Evolutionary conservation across 37 sponge, comb jelly and placozoan genomes (phyloP).

Genomic region (Axinella damicornis): DNA sequence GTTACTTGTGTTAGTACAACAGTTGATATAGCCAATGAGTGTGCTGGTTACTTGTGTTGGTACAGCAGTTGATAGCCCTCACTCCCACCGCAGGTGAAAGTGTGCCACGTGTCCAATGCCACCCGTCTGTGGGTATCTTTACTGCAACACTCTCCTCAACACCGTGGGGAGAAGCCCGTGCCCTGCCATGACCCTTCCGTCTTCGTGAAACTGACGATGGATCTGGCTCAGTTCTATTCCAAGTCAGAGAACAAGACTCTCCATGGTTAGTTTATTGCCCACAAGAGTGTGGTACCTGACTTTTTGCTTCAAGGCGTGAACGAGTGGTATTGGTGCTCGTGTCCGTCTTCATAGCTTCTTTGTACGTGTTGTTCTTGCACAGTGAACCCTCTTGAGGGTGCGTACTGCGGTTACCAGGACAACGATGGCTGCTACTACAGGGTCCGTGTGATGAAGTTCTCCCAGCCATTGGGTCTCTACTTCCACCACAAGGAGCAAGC

Average conservation of each 20-base stretch:
- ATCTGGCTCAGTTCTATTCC: slow-evolving; percentile 42
- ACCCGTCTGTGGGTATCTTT: slow-evolving; percentile 74
- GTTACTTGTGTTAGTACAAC: no score
- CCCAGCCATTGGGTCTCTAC: slow-evolving; percentile 63
- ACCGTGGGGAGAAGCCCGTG: slow-evolving; percentile 34
- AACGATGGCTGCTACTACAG: slow-evolving; percentile 52
- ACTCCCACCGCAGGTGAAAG: slow-evolving; percentile 31
- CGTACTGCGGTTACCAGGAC: slow-evolving; percentile 40
- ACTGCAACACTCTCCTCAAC: slow-evolving; percentile 56
- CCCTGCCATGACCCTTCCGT: background rate
- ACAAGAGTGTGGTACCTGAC: no score
- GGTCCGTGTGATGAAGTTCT: slow-evolving; percentile 64
- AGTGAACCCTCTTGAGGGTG: slow-evolving; percentile 42
- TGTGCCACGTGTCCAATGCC: slow-evolving; percentile 50
- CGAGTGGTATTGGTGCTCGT: no score
- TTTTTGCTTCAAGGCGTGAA: no score
- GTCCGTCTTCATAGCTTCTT: no score
- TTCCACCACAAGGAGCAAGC: slow-evolving; percentile 79
- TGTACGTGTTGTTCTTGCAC: no score
- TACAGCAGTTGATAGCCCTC: no score
- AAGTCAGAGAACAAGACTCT: slow-evolving; percentile 17
- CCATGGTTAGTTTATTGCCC: slow-evolving; percentile 8
- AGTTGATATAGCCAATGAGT: no score
- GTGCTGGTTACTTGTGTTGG: no score
- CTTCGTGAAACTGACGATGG: slow-evolving; percentile 25